Evolutionary conservation across 2,113 vertebrate genomes (phyloP).

Genomic region (Centropus unirufus): DNA sequence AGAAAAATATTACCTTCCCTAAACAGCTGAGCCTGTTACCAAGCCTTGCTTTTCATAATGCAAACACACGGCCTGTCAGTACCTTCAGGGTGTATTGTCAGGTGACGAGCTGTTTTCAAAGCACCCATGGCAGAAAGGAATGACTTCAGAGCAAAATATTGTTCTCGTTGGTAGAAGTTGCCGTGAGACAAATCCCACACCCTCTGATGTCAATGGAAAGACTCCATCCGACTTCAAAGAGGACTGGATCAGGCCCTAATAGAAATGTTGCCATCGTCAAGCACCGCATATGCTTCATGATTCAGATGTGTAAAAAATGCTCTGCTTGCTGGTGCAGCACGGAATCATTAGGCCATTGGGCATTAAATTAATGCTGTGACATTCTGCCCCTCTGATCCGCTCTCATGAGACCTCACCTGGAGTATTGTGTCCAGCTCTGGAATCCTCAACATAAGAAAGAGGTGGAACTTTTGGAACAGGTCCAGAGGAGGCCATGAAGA

Average conservation of each 20-base stretch:
- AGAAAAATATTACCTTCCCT: constrained; percentile 73
- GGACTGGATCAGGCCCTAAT: constrained; percentile 28
- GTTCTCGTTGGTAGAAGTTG: constrained; percentile 66
- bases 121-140: constrained; percentile 32
- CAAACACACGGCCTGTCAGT: constrained; percentile 59
- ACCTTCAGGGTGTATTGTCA: constrained; percentile 65
- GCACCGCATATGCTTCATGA: constrained; percentile 12
- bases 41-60: constrained; percentile 22
- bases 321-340: background rate
- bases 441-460: no score
- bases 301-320: background rate
- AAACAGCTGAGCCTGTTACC: constrained; percentile 54
- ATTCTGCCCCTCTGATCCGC: no score
- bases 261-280: constrained; percentile 54
- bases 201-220: constrained; percentile 69
- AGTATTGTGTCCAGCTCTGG: no score
- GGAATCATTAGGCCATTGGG: no score
- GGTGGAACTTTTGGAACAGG: no score
- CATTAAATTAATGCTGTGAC: no score
- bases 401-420: no score
- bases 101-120: constrained; percentile 62
- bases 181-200: constrained; percentile 64
- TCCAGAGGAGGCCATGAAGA: no score
- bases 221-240: constrained; percentile 49
- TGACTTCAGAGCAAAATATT: constrained; percentile 73